Evolutionary conservation across 2,113 vertebrate species (phyloP).

Genomic region (Crotalus horridus): DNA sequence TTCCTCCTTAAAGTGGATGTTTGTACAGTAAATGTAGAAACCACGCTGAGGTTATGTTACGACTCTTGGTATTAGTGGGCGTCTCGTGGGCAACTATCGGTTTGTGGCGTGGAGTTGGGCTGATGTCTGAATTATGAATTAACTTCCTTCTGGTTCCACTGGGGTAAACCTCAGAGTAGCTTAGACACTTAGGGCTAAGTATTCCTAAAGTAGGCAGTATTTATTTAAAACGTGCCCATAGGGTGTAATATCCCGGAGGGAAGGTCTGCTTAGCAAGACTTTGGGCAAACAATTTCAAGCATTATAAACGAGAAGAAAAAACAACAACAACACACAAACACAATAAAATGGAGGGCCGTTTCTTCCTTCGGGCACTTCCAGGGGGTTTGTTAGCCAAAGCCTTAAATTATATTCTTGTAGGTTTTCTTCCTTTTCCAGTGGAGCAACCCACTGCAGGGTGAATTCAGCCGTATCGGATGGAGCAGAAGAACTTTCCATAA

Average conservation of each 20-base stretch:
- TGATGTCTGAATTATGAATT: constrained; percentile 63
- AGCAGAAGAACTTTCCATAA: neutral
- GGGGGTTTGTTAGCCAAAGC: neutral
- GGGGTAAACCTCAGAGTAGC: constrained; percentile 61
- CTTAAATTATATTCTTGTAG: neutral
- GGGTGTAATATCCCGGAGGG: constrained; percentile 56
- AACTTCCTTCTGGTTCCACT: constrained; percentile 65
- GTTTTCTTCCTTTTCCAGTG: neutral
- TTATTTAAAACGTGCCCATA: constrained; percentile 66
- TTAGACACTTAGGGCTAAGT: constrained; percentile 63
- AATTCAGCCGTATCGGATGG: neutral
- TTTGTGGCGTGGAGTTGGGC: constrained; percentile 27
- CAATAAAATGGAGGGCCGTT: neutral
- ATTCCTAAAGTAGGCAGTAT: constrained; percentile 63
- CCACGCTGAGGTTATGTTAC: constrained; percentile 64
- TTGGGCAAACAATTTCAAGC: neutral
- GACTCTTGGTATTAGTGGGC: constrained; percentile 64
- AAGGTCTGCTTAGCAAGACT: constrained; percentile 23
- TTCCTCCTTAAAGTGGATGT: constrained; percentile 57
- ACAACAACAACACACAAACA: neutral
- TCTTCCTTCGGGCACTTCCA: neutral
- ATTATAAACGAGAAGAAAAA: constrained; percentile 31
- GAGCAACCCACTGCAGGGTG: neutral
- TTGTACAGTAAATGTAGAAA: constrained; percentile 60
- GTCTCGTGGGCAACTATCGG: constrained; percentile 54